Conservation (phyloP, 2,113 vertebrate species). For the Cromileptes altivelis region DNA sequence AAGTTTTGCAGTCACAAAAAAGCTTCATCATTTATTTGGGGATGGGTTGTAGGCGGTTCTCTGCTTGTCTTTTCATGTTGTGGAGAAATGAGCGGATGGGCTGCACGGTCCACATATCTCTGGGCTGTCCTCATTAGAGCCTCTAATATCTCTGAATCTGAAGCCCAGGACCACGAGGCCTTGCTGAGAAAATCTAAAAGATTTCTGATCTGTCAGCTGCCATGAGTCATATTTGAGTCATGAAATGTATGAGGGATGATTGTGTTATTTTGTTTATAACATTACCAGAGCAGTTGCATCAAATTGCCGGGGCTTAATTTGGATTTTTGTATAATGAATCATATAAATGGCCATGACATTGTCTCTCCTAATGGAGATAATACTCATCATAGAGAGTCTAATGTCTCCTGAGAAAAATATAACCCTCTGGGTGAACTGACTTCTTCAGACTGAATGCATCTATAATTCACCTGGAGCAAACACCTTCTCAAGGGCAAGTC, state of each 20-base stretch:
- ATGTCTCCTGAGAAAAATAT: constrained; percentile 57
- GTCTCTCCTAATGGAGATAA: constrained; percentile 56
- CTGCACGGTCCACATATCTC: constrained; percentile 50
- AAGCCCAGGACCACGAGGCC: constrained; percentile 34
- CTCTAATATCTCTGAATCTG: constrained; percentile 49
- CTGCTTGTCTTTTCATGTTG: constrained; percentile 68
- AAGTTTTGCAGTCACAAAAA: constrained; percentile 54
- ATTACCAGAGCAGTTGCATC: constrained; percentile 35
- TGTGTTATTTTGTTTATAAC: constrained; percentile 55
- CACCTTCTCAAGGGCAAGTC: constrained; percentile 65
- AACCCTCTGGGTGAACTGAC: constrained; percentile 51
- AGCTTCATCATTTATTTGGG: constrained; percentile 52
- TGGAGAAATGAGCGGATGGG: constrained; percentile 51
- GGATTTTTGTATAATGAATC: constrained; percentile 49
- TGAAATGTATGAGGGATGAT: constrained; percentile 37
- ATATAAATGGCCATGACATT: constrained; percentile 46
- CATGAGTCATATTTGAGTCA: constrained; percentile 50
- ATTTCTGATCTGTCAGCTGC: constrained; percentile 51
- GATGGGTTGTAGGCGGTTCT: constrained; percentile 52
- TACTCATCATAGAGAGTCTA: constrained; percentile 44
- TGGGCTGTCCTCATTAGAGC: constrained; percentile 61
- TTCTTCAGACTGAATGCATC: constrained; percentile 50
- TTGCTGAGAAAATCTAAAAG: constrained; percentile 14
- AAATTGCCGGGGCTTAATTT: constrained; percentile 41
- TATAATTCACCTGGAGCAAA: constrained; percentile 65